These are phyloP conservation scores for Notiomystis cincta DNA, from an alignment of 2,113 vertebrate genomes.

Conservation along the genomic window DNA sequence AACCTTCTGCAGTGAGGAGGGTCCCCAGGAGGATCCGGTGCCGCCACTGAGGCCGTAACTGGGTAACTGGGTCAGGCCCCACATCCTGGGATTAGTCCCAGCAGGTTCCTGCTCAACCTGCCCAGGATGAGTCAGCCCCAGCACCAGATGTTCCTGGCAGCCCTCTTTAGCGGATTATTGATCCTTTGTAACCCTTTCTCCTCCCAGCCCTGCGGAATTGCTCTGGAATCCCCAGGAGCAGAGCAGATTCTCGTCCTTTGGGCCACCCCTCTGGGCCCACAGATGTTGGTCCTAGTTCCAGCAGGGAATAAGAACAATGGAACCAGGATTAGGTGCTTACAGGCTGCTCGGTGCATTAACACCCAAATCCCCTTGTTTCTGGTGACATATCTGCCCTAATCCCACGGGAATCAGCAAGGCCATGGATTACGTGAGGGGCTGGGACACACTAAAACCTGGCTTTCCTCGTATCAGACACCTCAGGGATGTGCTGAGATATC, in stretches of 20 bases:
- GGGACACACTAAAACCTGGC: not conserved
- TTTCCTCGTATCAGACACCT: not conserved
- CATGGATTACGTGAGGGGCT: not conserved
- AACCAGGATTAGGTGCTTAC: constrained; percentile 33
- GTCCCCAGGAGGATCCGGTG: not conserved
- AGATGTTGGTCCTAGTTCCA: not conserved
- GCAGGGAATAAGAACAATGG: not conserved
- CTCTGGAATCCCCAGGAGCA: not conserved
- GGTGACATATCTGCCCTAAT: constrained; percentile 31
- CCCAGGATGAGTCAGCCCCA: not conserved
- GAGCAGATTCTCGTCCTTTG: not conserved
- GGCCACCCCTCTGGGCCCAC: not conserved
- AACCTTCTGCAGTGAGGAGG: fast-evolving
- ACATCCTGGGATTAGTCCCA: not conserved
- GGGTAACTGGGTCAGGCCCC: constrained; percentile 54
- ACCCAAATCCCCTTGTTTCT: constrained; percentile 50
- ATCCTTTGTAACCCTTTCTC: not conserved
- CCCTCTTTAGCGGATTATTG: not conserved
- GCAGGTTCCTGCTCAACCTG: constrained; percentile 19
- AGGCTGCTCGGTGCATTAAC: constrained; percentile 1
- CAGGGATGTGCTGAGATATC: not conserved
- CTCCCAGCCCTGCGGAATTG: not conserved
- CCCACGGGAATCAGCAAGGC: not conserved
- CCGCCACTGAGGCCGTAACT: fast-evolving
- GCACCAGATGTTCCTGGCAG: not conserved